These are phyloP conservation scores for Diuraphis noxia DNA, from an alignment of 1,140 invertebrate species.

Conservation along the genomic window DNA sequence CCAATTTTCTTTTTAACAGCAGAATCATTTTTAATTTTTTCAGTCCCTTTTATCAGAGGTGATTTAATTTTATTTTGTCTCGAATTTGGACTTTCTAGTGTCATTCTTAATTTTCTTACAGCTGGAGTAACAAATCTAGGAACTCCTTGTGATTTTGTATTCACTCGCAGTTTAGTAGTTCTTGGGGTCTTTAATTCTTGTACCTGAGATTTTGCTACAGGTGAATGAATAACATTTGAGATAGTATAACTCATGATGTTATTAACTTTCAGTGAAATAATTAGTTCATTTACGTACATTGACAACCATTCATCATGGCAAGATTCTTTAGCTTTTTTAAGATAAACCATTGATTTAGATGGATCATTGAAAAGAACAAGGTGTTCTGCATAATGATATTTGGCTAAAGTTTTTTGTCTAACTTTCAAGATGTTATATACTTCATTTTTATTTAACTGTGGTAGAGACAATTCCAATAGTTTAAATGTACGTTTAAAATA, in stretches of 20 bases:
- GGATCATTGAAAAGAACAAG: slow-evolving; percentile 11
- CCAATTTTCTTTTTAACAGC: neutral
- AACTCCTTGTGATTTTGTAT: neutral
- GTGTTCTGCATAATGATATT: slow-evolving; percentile 36
- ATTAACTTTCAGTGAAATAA: slow-evolving; percentile 15
- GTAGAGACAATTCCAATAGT: slow-evolving; percentile 1
- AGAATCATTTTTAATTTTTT: slow-evolving; percentile 25
- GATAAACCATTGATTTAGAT: slow-evolving; percentile 6
- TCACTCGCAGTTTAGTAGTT: neutral
- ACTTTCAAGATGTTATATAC: slow-evolving; percentile 21
- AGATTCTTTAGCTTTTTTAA: slow-evolving; percentile 21
- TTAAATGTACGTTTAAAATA: slow-evolving; percentile 12
- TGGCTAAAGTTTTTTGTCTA: slow-evolving; percentile 25
- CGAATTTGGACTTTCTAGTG: slow-evolving; percentile 18
- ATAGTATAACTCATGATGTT: neutral
- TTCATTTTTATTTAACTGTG: slow-evolving; percentile 43
- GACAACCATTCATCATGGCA: slow-evolving; percentile 14
- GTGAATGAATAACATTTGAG: slow-evolving; percentile 17
- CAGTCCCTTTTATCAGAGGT: neutral
- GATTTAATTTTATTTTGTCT: neutral
- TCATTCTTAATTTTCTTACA: slow-evolving; percentile 30
- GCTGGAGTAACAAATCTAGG: neutral
- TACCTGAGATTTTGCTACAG: neutral
- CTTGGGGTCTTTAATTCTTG: neutral
- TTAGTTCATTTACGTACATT: slow-evolving; percentile 1